Base-by-base conservation (phyloP, 1,140 invertebrate species). In the Neodiprion lecontei region DNA sequence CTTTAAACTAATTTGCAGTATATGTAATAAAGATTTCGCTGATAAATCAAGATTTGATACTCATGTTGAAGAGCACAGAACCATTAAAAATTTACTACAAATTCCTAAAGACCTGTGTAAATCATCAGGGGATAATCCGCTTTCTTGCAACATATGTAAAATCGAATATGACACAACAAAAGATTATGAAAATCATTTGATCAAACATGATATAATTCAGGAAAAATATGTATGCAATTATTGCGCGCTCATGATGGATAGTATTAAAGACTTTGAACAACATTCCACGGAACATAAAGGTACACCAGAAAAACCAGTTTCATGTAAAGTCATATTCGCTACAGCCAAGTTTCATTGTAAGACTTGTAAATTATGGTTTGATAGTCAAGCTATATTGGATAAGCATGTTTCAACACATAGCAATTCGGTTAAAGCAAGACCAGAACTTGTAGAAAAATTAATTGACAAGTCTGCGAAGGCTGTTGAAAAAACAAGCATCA, bases 141-240 rank as follows among this genome's bases (percentile, higher is more conserved):
- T 75, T 12, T 75, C 81, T 8, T 86, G 86, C 50, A 81, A 75
- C 8, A 17, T 81, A 9, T 87, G 86, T 68, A 71, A 69, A 9
- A 17, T 21, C 0, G 40, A 78, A 0, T 74, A 21, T n/a, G 72
- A 75, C 17, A 75, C 69, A 3, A 40, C 80, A 1, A 23, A 78
- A 0, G 72, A 79, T 1, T 74, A 85, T 17, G 78, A 79, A 0
- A 74, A 80, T 0, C 86, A 87, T 28, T 87, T 83, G 84, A 49
- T 71, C 0, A 78, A 73, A 7, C 83, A 85, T 47, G 75, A 69
- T 28, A 65, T 48, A 0, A 17, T 79, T 4, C 71, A 65, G 49
- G 72, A 75, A 61, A 70, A 66, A 0, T 85, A 80, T 10, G 69
- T 61, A 5, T 86, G 84, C 28, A 61, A 67, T 7, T 74, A 74